phyloP scores from a whole-genome alignment of 2,797 vertebrate genomes.

The Ptychobarbus kaznakovi region DNA sequence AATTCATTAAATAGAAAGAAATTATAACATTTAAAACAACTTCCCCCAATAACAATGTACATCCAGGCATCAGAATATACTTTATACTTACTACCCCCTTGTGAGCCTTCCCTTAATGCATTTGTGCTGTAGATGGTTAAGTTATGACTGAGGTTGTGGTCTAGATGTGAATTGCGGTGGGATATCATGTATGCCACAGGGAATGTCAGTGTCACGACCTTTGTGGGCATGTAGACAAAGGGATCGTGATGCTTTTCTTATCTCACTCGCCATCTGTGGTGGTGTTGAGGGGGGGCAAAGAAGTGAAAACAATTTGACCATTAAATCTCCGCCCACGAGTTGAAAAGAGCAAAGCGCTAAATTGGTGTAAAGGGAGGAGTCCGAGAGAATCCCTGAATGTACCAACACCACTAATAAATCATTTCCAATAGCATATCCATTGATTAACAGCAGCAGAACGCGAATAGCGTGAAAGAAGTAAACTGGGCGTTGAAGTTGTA shows the following conservation, averaged over 20 bases:
- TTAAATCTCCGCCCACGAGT: constrained; percentile 58
- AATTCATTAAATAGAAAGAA: not conserved
- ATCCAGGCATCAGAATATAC: not conserved
- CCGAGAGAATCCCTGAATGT: constrained; percentile 18
- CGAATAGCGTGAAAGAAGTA: constrained; percentile 51
- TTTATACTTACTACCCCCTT: not conserved
- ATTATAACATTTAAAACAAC: not conserved
- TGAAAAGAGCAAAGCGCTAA: constrained; percentile 68
- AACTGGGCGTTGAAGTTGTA: constrained; percentile 42
- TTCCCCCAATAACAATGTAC: not conserved
- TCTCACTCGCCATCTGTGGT: constrained; percentile 78
- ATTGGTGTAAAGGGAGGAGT: constrained; percentile 63
- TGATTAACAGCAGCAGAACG: constrained; percentile 1
- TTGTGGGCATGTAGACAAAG: constrained; percentile 71
- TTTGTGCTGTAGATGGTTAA: not conserved
- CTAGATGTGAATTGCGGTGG: constrained; percentile 56
- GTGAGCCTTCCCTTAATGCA: not conserved
- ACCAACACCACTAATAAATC: not conserved
- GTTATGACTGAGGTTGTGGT: constrained; percentile 55
- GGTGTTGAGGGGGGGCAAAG: constrained; percentile 76
- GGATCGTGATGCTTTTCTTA: constrained; percentile 71
- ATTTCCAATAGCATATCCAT: not conserved
- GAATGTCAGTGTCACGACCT: constrained; percentile 83
- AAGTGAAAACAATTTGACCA: constrained; percentile 71
- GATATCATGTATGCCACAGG: constrained; percentile 74